Percentiles rank a stretch among this genome's conserved stretches.
Conservation (phyloP, 2,797 vertebrate species). For the Hapalemur alaotrensis region DNA sequence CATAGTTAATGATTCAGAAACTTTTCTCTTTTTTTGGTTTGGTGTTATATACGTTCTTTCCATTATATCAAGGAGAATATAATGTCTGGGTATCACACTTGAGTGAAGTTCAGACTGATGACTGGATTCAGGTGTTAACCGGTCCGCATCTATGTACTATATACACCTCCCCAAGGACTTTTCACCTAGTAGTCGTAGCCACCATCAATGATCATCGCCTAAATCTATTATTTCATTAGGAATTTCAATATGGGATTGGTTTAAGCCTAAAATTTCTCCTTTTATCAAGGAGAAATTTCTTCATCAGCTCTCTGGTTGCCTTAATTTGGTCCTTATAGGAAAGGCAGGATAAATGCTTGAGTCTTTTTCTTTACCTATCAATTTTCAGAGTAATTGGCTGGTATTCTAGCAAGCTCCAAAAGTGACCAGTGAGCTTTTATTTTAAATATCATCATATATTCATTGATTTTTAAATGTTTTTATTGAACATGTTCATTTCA, state of each 20-base stretch:
- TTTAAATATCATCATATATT: background rate
- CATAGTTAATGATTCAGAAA: background rate
- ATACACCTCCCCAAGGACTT: background rate
- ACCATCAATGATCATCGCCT: background rate
- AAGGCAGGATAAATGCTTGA: background rate
- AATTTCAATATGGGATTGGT: background rate
- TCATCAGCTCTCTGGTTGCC: background rate
- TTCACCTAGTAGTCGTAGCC: background rate
- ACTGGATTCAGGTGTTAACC: too few species aligned
- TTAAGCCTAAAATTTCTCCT: background rate
- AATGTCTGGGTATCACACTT: background rate
- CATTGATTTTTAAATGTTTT: background rate
- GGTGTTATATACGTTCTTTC: background rate
- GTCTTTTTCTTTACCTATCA: background rate
- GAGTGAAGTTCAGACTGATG: background rate
- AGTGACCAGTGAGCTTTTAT: background rate
- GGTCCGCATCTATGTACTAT: rapidly evolving
- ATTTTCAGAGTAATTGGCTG: background rate
- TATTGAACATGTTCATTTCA: background rate
- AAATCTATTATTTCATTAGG: background rate
- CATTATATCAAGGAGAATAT: background rate
- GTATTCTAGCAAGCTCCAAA: background rate
- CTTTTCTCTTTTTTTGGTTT: background rate
- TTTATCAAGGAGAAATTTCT: background rate
- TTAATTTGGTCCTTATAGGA: background rate